These are phyloP conservation scores for Lasiurus borealis DNA, from an alignment of 2,113 vertebrate genomes.

Conservation along the genomic window DNA sequence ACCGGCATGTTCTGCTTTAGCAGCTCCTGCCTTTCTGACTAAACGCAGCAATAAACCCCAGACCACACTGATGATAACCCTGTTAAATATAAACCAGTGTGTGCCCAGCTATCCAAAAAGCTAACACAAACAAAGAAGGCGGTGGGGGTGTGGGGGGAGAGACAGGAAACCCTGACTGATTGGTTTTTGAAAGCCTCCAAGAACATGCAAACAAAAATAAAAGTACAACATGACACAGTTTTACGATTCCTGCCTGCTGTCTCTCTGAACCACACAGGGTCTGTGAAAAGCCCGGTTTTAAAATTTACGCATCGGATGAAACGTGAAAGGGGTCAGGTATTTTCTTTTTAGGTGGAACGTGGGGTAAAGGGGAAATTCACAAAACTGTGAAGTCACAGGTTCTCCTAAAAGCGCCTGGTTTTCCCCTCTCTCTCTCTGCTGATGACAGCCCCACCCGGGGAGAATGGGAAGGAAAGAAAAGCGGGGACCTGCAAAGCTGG, in stretches of 20 bases:
- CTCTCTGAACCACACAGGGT: not conserved
- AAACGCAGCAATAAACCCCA: constrained; percentile 75
- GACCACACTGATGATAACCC: constrained; percentile 83
- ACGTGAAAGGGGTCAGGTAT: not conserved
- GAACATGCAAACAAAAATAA: constrained; percentile 79
- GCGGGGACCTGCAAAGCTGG: not conserved
- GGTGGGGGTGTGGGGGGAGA: no score
- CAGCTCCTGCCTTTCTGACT: constrained; percentile 63
- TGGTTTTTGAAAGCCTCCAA: constrained; percentile 76
- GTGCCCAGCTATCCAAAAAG: constrained; percentile 79
- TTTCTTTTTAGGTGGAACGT: not conserved
- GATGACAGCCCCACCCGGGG: not conserved
- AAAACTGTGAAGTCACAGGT: not conserved
- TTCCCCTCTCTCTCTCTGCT: not conserved
- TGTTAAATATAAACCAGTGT: constrained; percentile 83
- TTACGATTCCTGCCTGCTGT: not conserved
- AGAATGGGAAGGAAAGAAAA: not conserved
- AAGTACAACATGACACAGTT: constrained; percentile 30
- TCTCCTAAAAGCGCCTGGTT: constrained; percentile 10
- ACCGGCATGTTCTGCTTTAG: constrained; percentile 34
- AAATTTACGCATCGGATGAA: not conserved
- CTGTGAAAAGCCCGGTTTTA: not conserved
- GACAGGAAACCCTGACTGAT: constrained; percentile 73
- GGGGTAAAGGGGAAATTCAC: not conserved
- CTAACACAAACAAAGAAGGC: constrained; percentile 76